Conservation (phyloP, 2,888 invertebrate genomes). For the Melieria picta region DNA sequence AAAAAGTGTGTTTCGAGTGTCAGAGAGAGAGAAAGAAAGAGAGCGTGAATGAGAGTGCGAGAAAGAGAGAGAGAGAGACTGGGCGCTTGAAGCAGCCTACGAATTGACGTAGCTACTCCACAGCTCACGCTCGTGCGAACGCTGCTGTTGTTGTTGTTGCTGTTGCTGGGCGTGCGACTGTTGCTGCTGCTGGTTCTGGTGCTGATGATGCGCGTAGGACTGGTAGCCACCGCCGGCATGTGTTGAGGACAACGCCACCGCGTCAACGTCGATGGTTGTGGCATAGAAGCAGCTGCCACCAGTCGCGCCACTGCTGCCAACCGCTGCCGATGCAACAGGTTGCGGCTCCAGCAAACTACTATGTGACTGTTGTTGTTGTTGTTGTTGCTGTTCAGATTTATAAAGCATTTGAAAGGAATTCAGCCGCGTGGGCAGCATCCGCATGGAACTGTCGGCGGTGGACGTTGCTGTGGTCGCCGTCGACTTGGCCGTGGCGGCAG, state of each 20-base stretch:
- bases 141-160: constrained; percentile 45
- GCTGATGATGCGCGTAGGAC: constrained; percentile 40
- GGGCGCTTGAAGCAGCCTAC: constrained; percentile 46
- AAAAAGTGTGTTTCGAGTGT: too few species aligned
- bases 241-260: constrained; percentile 22
- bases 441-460: constrained; percentile 22
- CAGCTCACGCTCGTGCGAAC: constrained; percentile 53
- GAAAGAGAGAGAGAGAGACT: not conserved
- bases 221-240: constrained; percentile 38
- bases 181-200: constrained; percentile 37
- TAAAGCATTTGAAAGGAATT: constrained; percentile 29
- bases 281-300: constrained; percentile 36
- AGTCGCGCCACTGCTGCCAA: not conserved
- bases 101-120: constrained; percentile 62
- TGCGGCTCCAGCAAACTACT: not conserved
- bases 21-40: not conserved
- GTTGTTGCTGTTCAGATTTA: constrained; percentile 32
- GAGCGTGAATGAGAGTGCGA: constrained; percentile 5
- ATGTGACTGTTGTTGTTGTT: not conserved
- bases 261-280: constrained; percentile 29
- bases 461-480: constrained; percentile 21
- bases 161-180: constrained; percentile 23
- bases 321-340: not conserved
- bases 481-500: constrained; percentile 37
- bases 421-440: not conserved